phyloP scores from a whole-genome alignment of 2,113 vertebrate species.

The Protobothrops mucrosquamatus region DNA sequence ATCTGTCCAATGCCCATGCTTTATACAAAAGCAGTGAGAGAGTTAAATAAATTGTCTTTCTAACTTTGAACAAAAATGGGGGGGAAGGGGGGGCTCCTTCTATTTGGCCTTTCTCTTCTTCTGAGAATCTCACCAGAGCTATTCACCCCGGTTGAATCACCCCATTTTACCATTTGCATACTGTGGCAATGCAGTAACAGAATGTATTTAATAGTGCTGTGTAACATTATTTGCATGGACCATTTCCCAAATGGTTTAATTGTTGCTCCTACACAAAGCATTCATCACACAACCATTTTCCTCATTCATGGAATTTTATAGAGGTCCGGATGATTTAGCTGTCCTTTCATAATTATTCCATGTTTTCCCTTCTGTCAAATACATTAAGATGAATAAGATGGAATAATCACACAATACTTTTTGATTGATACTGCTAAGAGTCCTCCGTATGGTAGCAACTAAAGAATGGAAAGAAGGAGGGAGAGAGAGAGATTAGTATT shows the following conservation, averaged over 20 bases:
- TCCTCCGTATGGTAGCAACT: background rate
- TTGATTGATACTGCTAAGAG: background rate
- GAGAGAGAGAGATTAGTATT: background rate
- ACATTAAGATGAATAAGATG: background rate
- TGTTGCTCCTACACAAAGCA: background rate
- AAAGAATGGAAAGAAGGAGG: background rate
- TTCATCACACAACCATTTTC: background rate
- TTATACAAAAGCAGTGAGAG: constrained; percentile 43
- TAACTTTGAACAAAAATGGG: constrained; percentile 4
- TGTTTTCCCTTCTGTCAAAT: background rate
- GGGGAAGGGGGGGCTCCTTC: background rate
- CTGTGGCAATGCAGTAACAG: background rate
- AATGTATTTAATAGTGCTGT: background rate
- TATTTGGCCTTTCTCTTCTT: constrained; percentile 19
- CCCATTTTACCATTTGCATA: background rate
- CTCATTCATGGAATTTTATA: background rate
- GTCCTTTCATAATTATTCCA: background rate
- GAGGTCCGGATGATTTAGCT: background rate
- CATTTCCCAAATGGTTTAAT: background rate
- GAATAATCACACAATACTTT: background rate
- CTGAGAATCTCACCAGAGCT: constrained; percentile 23
- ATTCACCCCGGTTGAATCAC: background rate
- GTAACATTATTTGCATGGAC: background rate
- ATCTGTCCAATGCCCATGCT: constrained; percentile 38
- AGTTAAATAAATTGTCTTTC: constrained; percentile 47